Base-by-base conservation (phyloP, 2,888 invertebrate species). In the Clusia tigrina region DNA sequence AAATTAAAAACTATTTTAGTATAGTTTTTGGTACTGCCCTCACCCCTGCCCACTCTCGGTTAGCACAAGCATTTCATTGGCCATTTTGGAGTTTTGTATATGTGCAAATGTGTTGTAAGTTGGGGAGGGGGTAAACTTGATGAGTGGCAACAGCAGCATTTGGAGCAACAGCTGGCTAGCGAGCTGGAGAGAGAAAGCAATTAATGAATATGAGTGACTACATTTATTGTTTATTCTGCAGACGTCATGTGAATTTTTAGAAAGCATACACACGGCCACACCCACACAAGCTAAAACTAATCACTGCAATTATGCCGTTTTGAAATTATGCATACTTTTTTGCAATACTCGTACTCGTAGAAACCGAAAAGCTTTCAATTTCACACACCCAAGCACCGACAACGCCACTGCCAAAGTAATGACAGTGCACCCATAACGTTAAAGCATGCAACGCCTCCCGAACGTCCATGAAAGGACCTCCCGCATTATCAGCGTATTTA, bases 1-100 rank as follows among this genome's bases (percentile, higher is more conserved):
- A 76, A 75, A 75, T 75, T 76, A 77, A 77, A 76, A 76, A 75
- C 69, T 68, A 74, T 74, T 77, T 77, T 74, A 65, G 69, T 67
- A 37, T 53, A 62, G 54, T 62, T 58, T 62, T 56, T 54, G 10
- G 25, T 42, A 17, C 32, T 56, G 56, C 72, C 71, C 74, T 63
- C 67, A 65, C 64, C 58, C n/a, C n/a, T 63, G 58, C 38, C 23
- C n/a, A 51, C 52, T 63, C 64, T 62, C 59, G 60, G 48, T 64
- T 63, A 46, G 48, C 71, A 74, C 76, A 76, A 72, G 76, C 73
- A 71, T 76, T 74, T 76, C 76, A 74, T 74, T 74, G 74, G 71
- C 63, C 76, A 74, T 71, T 75, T 67, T 66, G 71, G 62, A 42
- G n/a, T 42, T 10, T 42, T 42, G n/a, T 17, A 42, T 42, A 42